Percentiles rank a stretch among this genome's conserved stretches.
These are phyloP conservation scores for Ornithoptera alexandrae DNA, from an alignment of 2,888 invertebrate species.

Conservation along the genomic window DNA sequence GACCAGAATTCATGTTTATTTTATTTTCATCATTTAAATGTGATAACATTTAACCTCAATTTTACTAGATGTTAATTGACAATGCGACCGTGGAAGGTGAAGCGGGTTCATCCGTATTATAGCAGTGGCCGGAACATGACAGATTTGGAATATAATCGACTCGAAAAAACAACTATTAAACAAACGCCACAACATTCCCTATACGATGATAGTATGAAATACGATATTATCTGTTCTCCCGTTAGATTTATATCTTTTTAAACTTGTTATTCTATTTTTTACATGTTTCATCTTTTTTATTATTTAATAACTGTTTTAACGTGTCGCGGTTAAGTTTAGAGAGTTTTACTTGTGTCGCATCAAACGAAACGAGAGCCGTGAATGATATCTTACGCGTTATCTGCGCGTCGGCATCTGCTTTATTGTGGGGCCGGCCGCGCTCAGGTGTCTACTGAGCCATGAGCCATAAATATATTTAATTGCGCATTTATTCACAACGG, in stretches of 20 bases:
- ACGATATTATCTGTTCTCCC: neutral
- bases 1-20: no score
- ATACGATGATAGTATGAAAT: no score
- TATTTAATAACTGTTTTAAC: conserved; percentile 3
- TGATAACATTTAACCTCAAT: no score
- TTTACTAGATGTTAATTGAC: no score
- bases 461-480: conserved; percentile 28
- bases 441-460: conserved; percentile 14
- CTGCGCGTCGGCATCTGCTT: conserved; percentile 27
- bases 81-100: no score
- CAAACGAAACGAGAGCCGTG: conserved; percentile 22
- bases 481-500: conserved; percentile 23
- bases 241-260: neutral
- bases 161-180: no score
- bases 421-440: conserved; percentile 4
- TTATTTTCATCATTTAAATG: no score
- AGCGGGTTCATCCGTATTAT: no score
- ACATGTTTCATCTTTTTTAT: neutral
- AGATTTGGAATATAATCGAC: no score
- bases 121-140: no score
- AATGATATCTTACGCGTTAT: conserved; percentile 20
- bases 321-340: conserved; percentile 20
- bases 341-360: conserved; percentile 13
- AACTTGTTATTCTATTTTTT: neutral
- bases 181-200: no score